phyloP scores from a whole-genome alignment of 30 jellyfish, hydroid and myxozoan species.

The Pseudorhiza aurosa region DNA sequence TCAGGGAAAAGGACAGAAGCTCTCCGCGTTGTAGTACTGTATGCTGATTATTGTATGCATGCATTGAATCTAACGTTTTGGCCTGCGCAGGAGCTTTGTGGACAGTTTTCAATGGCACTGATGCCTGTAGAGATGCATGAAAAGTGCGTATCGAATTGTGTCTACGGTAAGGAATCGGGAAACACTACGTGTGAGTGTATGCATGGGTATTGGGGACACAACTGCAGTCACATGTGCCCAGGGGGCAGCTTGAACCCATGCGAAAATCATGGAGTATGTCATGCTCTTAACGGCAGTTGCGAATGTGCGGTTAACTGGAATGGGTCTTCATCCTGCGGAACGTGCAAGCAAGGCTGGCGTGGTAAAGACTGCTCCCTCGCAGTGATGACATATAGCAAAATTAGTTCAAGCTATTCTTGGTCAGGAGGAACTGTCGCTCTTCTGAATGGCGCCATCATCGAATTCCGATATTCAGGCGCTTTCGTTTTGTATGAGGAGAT shows the following conservation, averaged over 20 bases:
- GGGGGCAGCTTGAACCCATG: constrained; percentile 61
- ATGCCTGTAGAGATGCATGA: constrained; percentile 19
- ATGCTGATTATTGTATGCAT: constrained; percentile 39
- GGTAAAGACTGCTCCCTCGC: constrained; percentile 64
- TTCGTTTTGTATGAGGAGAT: constrained; percentile 31
- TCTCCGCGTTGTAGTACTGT: constrained; percentile 8
- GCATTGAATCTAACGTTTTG: constrained; percentile 42
- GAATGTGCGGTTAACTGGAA: constrained; percentile 56
- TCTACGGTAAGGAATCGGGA: constrained; percentile 23
- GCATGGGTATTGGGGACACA: constrained; percentile 66
- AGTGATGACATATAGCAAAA: not conserved
- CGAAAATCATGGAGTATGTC: constrained; percentile 43
- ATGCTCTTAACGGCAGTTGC: constrained; percentile 21
- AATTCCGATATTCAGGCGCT: constrained; percentile 32
- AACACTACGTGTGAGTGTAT: constrained; percentile 41
- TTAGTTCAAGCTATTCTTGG: not conserved
- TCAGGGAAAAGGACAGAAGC: constrained; percentile 44
- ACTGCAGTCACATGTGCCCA: constrained; percentile 52
- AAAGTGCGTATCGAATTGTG: constrained; percentile 23
- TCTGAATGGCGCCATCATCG: constrained; percentile 34
- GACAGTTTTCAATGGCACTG: not conserved
- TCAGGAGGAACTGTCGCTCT: constrained; percentile 39
- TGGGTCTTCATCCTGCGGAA: constrained; percentile 57
- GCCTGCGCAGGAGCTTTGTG: constrained; percentile 57
- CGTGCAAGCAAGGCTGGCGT: constrained; percentile 46